Evolutionary conservation across 2,888 invertebrate genomes (phyloP).

Genomic region (Loripinus fragilis): DNA sequence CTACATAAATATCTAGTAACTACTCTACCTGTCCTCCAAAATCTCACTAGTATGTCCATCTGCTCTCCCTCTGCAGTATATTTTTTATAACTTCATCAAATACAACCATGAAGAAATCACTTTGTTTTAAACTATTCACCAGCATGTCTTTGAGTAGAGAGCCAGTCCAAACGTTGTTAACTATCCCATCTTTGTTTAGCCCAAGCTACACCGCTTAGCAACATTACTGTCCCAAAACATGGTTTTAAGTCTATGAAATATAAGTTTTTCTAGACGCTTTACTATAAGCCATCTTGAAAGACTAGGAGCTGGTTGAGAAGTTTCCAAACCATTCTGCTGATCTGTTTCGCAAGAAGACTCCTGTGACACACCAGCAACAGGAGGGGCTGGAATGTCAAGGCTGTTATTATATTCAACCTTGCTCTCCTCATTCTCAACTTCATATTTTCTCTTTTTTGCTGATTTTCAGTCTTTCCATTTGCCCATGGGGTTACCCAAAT

Average conservation of each 20-base stretch:
- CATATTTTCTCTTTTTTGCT: background rate
- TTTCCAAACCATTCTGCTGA: background rate
- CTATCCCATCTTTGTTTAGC: slow-evolving; percentile 44
- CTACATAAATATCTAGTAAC: slow-evolving; percentile 67
- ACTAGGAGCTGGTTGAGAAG: background rate
- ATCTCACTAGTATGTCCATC: slow-evolving; percentile 72
- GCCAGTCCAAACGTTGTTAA: slow-evolving; percentile 49
- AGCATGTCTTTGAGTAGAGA: slow-evolving; percentile 38
- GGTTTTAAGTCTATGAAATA: slow-evolving; percentile 44
- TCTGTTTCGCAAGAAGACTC: background rate
- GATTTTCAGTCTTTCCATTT: slow-evolving; percentile 4
- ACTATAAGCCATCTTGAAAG: background rate
- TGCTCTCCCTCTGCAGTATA: slow-evolving; percentile 51
- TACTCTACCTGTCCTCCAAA: slow-evolving; percentile 64
- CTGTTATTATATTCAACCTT: slow-evolving; percentile 36
- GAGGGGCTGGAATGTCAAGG: background rate
- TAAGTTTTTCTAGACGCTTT: slow-evolving; percentile 50
- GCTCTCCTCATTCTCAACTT: background rate
- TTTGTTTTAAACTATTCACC: slow-evolving; percentile 11
- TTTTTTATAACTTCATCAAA: slow-evolving; percentile 63
- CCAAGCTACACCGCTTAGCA: slow-evolving; percentile 36
- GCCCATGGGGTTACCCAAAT: background rate
- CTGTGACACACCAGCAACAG: background rate
- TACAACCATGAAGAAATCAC: slow-evolving; percentile 34
- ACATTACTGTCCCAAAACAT: slow-evolving; percentile 57